Base-by-base conservation (phyloP, 2,888 invertebrate genomes). In the Netelia virgata region DNA sequence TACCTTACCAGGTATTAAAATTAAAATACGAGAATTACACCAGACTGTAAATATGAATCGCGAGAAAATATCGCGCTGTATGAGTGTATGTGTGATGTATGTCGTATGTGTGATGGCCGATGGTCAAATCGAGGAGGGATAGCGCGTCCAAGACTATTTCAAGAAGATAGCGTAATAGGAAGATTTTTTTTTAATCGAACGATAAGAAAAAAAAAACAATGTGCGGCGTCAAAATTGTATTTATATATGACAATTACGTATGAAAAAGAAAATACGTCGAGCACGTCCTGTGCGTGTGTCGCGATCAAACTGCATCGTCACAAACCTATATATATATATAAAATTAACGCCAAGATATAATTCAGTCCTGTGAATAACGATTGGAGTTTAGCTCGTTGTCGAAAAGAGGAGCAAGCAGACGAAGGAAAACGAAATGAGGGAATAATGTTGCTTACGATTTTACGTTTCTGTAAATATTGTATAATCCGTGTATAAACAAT, bases 401-500 rank as follows among this genome's bases (percentile, higher is more conserved):
- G 83, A 88, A 87, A 80, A 66, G 64, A 74, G 72, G 81, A 82
- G 86, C 86, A 86, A 82, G 55, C 20, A 3, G 8, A 53, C 61
- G 50, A 74, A 82, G 23, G 63, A 86, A 82, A 81, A 57, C 82
- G 36, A 10, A 16, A 69, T 68, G 28, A 66, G 23, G 20, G 18
- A 64, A 77, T 82, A 75, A 72, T 79, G 80, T 90, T 91, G 91
- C 92, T 92, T 91, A 91, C 87, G 88, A 91, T 89, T 91, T 89
- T 92, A 90, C 89, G 90, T 92, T 92, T 91, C 89, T 93, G 93
- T 93, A 93, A 88, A 93, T 93, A 93, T 92, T 93, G 93, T 93
- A 93, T 93, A 93, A 93, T 93, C 92, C 91, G 91, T 93, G 93
- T 93, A 93, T 92, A 93, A 93, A 93, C 90, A 92, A 79, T 92